Evolutionary conservation across 1,140 invertebrate species (phyloP).

Genomic region (Lasioglossum baleicum): DNA sequence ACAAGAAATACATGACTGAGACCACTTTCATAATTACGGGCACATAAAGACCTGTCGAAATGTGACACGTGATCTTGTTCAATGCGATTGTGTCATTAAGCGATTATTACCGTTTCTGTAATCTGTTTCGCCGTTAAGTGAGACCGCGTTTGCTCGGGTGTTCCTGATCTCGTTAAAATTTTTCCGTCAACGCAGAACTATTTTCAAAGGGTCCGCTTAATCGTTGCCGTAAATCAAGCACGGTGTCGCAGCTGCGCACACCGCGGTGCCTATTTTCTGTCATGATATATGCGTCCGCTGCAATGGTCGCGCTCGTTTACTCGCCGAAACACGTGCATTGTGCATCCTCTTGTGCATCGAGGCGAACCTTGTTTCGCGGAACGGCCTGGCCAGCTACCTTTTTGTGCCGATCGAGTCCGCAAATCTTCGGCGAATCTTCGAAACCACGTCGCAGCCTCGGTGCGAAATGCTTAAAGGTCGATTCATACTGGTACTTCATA

Average conservation of each 20-base stretch:
- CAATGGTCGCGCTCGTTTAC: not conserved
- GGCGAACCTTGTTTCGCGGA: not conserved
- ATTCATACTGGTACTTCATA: too few relatives aligned
- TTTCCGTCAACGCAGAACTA: not conserved
- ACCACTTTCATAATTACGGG: too few relatives aligned
- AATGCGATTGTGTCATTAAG: not conserved
- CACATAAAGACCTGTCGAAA: too few relatives aligned
- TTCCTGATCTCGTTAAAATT: not conserved
- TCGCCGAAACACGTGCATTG: not conserved
- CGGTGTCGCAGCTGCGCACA: not conserved
- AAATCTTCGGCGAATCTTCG: not conserved
- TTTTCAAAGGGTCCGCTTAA: not conserved
- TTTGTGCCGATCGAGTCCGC: not conserved
- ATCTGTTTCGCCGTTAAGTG: not conserved
- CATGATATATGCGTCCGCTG: not conserved
- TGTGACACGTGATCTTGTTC: not conserved
- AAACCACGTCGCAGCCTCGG: too few relatives aligned
- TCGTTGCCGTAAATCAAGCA: slow-evolving; percentile 6
- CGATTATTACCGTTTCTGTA: not conserved
- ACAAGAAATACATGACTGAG: too few relatives aligned
- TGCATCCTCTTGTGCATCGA: not conserved
- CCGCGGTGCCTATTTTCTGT: slow-evolving; percentile 6
- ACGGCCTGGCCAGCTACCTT: not conserved
- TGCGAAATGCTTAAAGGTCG: too few relatives aligned
- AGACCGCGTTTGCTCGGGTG: too few relatives aligned